Percentiles rank a stretch among this genome's conserved stretches.
phyloP scores from a whole-genome alignment of 2,797 vertebrate genomes.

The Typhlichthys subterraneus region DNA sequence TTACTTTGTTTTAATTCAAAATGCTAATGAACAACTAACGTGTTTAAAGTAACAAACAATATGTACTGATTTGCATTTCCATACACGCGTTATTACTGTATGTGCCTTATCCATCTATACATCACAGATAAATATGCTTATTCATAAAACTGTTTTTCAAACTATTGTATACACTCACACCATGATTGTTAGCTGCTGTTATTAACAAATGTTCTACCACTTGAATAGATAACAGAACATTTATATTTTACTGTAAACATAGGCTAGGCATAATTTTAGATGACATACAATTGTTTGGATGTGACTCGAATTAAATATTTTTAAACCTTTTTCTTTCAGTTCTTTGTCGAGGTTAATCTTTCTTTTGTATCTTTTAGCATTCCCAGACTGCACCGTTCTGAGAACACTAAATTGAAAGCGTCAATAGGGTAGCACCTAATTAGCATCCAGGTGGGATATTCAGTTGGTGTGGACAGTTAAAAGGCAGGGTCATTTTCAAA shows the following conservation, averaged over 20 bases:
- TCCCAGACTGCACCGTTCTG: too few species aligned
- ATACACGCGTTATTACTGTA: constrained; percentile 32
- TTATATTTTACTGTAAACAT: constrained; percentile 32
- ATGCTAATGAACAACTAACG: constrained; percentile 28
- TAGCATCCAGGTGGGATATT: too few species aligned
- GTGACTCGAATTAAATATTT: constrained; percentile 66
- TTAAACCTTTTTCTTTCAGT: constrained; percentile 36
- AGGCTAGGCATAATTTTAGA: constrained; percentile 42
- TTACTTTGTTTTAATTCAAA: constrained; percentile 25
- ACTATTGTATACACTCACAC: constrained; percentile 1
- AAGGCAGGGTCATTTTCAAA: too few species aligned
- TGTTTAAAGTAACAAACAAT: constrained; percentile 37
- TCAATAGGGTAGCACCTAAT: too few species aligned
- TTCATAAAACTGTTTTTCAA: constrained; percentile 13
- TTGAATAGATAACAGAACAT: constrained; percentile 42
- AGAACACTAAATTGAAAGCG: too few species aligned
- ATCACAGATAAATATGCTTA: constrained; percentile 3
- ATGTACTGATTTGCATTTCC: constrained; percentile 27
- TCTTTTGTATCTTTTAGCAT: too few species aligned
- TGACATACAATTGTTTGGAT: constrained; percentile 29
- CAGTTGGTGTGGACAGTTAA: too few species aligned
- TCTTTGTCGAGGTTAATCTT: constrained; percentile 10
- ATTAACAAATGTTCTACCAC: constrained; percentile 41
- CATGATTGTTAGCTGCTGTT: constrained; percentile 32
- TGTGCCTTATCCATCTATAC: constrained; percentile 65